Evolutionary conservation across 2,113 vertebrate species (phyloP).

Genomic region (Passer domesticus): DNA sequence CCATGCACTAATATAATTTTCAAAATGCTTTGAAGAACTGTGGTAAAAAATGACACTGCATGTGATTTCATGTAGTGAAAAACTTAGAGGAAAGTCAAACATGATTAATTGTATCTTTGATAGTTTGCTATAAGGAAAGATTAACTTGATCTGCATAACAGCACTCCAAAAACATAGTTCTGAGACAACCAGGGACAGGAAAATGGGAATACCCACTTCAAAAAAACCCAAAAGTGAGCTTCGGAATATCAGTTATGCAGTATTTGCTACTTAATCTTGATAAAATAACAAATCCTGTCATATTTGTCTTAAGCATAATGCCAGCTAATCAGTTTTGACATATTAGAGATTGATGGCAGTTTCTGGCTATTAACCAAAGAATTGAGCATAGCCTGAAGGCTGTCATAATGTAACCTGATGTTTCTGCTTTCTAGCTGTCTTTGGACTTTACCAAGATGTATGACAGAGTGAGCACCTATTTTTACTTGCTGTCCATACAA

Average conservation of each 20-base stretch:
- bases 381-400: background rate
- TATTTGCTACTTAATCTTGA: background rate
- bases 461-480: fast-evolving
- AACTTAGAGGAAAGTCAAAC: background rate
- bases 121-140: background rate
- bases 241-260: background rate
- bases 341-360: background rate
- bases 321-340: background rate
- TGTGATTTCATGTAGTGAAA: background rate
- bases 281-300: background rate
- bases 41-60: background rate
- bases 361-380: background rate
- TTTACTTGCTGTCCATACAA: background rate
- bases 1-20: background rate
- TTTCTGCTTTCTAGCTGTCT: background rate
- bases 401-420: background rate
- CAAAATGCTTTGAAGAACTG: background rate
- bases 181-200: background rate
- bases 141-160: background rate
- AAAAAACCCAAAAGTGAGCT: background rate
- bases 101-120: background rate
- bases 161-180: fast-evolving
- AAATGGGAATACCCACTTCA: background rate
- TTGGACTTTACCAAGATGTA: background rate
- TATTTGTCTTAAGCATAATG: background rate